Conservation (phyloP, 2,888 invertebrate species). For the Oxytorus armatus region DNA sequence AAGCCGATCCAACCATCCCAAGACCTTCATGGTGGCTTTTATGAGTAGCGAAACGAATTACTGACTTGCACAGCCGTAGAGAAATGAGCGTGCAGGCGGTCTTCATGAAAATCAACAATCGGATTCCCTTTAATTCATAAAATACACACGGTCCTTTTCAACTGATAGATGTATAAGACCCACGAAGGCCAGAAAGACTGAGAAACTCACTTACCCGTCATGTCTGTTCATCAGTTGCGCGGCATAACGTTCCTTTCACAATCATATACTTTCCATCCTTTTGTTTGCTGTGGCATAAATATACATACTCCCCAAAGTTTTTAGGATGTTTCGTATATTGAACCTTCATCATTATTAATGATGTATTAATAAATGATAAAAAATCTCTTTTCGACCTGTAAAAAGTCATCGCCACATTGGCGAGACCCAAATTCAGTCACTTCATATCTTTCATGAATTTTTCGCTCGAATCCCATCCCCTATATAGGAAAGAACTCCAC, state of each 20-base stretch:
- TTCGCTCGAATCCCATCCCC: conserved; percentile 14
- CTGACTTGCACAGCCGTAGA: conserved; percentile 58
- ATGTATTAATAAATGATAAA: neutral
- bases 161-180: neutral
- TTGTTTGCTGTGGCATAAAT: no score
- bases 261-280: neutral
- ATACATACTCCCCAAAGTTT: no score
- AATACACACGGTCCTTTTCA: conserved; percentile 69
- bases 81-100: conserved; percentile 8
- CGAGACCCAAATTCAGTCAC: conserved; percentile 33
- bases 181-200: neutral
- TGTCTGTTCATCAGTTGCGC: neutral
- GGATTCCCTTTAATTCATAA: conserved; percentile 74
- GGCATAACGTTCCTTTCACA: neutral
- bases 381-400: no score
- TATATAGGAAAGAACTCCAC: conserved; percentile 42
- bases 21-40: conserved; percentile 45
- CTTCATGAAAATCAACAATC: conserved; percentile 75
- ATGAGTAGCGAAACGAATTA: conserved; percentile 75
- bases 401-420: neutral
- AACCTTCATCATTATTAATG: neutral
- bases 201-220: neutral
- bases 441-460: conserved; percentile 19
- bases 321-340: neutral
- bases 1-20: conserved; percentile 32